These are phyloP conservation scores for Macropis europaea DNA, from an alignment of 2,888 invertebrate genomes.

Conservation along the genomic window DNA sequence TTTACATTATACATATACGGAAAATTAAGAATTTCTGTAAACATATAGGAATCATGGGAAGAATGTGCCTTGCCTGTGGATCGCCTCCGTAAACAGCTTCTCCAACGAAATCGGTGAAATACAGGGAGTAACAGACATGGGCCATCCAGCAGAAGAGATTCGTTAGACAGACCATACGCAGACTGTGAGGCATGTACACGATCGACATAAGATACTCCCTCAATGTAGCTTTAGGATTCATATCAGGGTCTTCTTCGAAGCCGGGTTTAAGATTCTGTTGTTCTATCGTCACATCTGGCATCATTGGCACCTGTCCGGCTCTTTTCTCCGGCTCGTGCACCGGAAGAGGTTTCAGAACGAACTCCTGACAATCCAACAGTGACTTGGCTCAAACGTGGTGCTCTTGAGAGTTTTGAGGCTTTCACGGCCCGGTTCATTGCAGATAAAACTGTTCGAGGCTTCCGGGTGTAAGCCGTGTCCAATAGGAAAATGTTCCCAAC, in stretches of 20 bases:
- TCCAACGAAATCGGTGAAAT: conserved; percentile 97
- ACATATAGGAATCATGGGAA: too few species aligned
- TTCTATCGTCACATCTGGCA: conserved; percentile 61
- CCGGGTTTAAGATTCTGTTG: conserved; percentile 10
- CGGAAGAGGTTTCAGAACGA: conserved; percentile 67
- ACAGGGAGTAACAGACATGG: conserved; percentile 96
- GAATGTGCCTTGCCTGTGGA: conserved; percentile 84
- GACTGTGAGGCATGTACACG: conserved; percentile 93
- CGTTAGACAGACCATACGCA: conserved; percentile 90
- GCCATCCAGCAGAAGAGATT: conserved; percentile 99
- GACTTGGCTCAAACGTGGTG: too few species aligned
- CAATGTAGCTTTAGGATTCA: conserved; percentile 70
- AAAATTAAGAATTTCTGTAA: too few species aligned
- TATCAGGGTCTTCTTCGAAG: conserved; percentile 36
- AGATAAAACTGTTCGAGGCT: too few species aligned
- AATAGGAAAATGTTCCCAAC: too few species aligned
- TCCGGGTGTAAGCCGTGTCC: too few species aligned
- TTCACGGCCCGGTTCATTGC: too few species aligned
- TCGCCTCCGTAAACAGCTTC: conserved; percentile 94
- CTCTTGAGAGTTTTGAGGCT: too few species aligned
- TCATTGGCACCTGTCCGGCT: conserved; percentile 69
- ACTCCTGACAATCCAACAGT: conserved; percentile 67
- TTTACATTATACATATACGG: background rate
- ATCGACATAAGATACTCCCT: conserved; percentile 91
- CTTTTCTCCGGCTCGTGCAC: conserved; percentile 59